Evolutionary conservation across 2,113 vertebrate species (phyloP).

Genomic region (Vanacampus margaritifer): DNA sequence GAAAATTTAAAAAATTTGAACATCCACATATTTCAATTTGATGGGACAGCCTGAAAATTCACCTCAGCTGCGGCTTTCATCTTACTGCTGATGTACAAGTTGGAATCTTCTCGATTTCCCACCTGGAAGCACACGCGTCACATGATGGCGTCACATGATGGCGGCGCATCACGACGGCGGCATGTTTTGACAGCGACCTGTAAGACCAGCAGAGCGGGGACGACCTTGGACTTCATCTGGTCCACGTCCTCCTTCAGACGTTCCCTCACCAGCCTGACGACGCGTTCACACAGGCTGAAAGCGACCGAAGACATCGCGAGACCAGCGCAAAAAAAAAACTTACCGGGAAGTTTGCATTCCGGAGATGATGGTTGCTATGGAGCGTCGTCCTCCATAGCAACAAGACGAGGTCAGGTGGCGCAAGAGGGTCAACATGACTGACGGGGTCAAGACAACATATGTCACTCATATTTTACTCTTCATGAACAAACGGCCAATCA

Average conservation of each 20-base stretch:
- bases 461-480: not conserved
- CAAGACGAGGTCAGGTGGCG: not conserved
- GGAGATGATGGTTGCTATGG: conserved; percentile 4
- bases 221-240: not conserved
- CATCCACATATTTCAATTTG: too few relatives aligned
- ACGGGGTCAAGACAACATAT: not conserved
- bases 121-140: conserved; percentile 70
- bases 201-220: conserved; percentile 4
- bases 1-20: too few relatives aligned
- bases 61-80: conserved; percentile 94
- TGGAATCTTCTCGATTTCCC: conserved; percentile 91
- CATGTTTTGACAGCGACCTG: not conserved
- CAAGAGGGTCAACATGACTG: not conserved
- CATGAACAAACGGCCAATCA: not conserved
- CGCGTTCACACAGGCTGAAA: not conserved
- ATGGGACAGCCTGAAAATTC: conserved; percentile 1
- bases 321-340: not conserved
- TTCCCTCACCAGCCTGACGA: conserved; percentile 5
- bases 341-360: not conserved
- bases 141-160: not conserved
- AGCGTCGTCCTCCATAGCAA: not conserved
- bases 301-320: not conserved
- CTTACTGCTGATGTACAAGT: conserved; percentile 94
- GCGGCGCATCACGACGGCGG: not conserved
- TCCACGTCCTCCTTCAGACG: conserved; percentile 7